Evolutionary conservation across 2,113 vertebrate genomes (phyloP).

Genomic region (Microcebus jonahi): DNA sequence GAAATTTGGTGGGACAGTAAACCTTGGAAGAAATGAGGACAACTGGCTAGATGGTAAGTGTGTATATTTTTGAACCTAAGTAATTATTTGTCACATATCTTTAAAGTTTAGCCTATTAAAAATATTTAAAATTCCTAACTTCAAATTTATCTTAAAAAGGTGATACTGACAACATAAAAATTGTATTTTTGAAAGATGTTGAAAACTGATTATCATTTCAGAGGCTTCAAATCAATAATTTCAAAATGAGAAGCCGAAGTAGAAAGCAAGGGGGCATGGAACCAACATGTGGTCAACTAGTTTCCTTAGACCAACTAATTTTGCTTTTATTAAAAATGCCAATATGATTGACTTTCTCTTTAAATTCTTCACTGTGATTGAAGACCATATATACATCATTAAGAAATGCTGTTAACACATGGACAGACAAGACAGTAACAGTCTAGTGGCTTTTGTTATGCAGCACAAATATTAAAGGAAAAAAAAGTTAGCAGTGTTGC

Average conservation of each 20-base stretch:
- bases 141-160: background rate
- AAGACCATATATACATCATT: constrained; percentile 87
- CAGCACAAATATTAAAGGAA: constrained; percentile 84
- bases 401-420: constrained; percentile 85
- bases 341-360: constrained; percentile 87
- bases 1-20: background rate
- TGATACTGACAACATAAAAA: background rate
- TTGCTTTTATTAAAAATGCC: constrained; percentile 33
- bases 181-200: constrained; percentile 43
- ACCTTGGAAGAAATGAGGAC: constrained; percentile 32
- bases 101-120: constrained; percentile 26
- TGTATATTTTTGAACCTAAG: background rate
- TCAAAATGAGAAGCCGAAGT: constrained; percentile 35
- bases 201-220: background rate
- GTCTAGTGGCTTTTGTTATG: constrained; percentile 87
- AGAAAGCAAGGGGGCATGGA: background rate
- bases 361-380: constrained; percentile 79
- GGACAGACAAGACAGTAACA: constrained; percentile 88
- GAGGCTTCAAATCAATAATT: background rate
- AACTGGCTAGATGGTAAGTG: background rate
- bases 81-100: background rate
- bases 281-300: background rate
- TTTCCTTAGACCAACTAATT: background rate
- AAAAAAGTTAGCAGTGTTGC: constrained; percentile 80
- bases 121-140: constrained; percentile 29